A percentile compares a stretch with the other conserved stretches of the same genome.
Conservation (phyloP, 2,888 invertebrate species). For the Hedya salicella region DNA sequence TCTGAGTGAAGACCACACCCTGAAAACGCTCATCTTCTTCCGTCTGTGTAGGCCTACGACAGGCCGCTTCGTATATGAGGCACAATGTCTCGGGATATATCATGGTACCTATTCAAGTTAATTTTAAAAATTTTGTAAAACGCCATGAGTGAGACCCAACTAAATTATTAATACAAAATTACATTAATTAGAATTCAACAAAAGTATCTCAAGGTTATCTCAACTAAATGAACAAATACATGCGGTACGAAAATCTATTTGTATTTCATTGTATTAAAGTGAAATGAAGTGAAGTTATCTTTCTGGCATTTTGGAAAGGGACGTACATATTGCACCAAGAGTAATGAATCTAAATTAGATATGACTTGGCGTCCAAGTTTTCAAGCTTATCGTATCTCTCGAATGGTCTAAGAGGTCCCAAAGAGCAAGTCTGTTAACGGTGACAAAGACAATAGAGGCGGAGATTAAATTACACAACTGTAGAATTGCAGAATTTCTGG, state of each 20-base stretch:
- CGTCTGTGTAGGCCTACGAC: no score
- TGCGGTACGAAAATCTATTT: neutral
- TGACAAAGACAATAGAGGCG: conserved; percentile 23
- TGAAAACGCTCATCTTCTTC: conserved; percentile 50
- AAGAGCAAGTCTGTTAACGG: conserved; percentile 6
- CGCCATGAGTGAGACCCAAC: conserved; percentile 17
- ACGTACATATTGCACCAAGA: conserved; percentile 13
- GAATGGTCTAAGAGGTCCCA: conserved; percentile 6
- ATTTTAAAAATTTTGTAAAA: conserved; percentile 59
- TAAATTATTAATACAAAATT: neutral
- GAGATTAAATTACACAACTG: conserved; percentile 24
- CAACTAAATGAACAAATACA: no score
- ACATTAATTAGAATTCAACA: no score
- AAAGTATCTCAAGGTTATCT: no score
- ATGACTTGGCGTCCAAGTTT: conserved; percentile 9
- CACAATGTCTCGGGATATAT: conserved; percentile 67
- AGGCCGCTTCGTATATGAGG: conserved; percentile 63
- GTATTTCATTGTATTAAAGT: neutral
- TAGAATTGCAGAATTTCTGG: conserved; percentile 26
- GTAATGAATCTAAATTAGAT: conserved; percentile 16
- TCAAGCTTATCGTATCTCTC: conserved; percentile 5
- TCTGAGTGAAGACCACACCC: conserved; percentile 62
- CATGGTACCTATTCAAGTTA: conserved; percentile 61
- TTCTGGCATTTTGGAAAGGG: neutral
- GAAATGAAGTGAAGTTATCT: neutral